Conservation (phyloP, 2,888 invertebrate genomes). For the Andrena chrysosceles region DNA sequence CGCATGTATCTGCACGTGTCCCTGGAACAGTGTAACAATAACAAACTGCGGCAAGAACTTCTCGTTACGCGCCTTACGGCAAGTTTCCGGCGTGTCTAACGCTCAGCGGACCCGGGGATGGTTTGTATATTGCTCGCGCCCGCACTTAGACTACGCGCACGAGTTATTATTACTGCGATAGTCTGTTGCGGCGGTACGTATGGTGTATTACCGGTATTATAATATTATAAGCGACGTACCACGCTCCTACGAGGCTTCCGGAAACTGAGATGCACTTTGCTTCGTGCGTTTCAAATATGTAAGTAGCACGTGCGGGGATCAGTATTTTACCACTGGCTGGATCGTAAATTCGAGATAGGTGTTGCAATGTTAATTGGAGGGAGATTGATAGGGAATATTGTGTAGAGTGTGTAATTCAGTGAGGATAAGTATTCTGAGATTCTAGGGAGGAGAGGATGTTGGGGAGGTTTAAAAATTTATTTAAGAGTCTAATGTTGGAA, state of each 20-base stretch:
- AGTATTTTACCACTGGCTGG: background rate
- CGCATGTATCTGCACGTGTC: background rate
- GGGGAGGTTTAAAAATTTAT: slow-evolving; percentile 11
- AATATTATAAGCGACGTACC: background rate
- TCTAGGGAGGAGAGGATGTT: background rate
- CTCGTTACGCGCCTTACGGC: slow-evolving; percentile 33
- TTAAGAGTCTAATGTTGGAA: slow-evolving; percentile 1
- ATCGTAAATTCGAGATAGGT: background rate
- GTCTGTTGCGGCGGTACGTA: background rate
- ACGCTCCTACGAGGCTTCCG: no score
- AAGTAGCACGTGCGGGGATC: no score
- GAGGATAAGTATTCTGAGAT: background rate
- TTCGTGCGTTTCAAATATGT: no score
- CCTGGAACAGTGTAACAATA: slow-evolving; percentile 24
- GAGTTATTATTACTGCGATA: background rate
- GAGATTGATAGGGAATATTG: background rate
- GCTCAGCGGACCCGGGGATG: background rate
- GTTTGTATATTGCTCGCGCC: background rate
- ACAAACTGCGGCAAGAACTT: slow-evolving; percentile 36
- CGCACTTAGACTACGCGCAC: background rate
- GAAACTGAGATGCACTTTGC: no score
- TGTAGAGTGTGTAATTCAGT: background rate
- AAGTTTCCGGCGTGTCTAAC: slow-evolving; percentile 12
- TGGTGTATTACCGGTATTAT: background rate
- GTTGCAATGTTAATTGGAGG: background rate